Evolutionary conservation across 2,888 invertebrate genomes (phyloP).

Genomic region (Villa cingulata): DNA sequence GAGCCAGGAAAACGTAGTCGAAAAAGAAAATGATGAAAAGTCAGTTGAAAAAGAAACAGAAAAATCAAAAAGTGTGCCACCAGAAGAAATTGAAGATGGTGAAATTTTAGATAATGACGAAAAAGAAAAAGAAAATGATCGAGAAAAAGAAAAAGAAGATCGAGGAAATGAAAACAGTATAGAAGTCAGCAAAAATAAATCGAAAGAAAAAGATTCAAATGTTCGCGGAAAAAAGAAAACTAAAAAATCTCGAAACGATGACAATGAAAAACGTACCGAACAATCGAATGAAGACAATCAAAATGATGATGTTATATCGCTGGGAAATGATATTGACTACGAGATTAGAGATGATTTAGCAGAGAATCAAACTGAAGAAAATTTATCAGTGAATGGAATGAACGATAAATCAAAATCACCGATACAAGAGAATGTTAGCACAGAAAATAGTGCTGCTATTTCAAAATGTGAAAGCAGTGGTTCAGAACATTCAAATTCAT

Average conservation of each 20-base stretch:
- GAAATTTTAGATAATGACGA: conserved; percentile 12
- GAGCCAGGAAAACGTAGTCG: neutral
- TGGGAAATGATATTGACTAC: conserved; percentile 30
- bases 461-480: neutral
- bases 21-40: neutral
- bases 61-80: too few relatives aligned
- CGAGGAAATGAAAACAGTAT: conserved; percentile 38
- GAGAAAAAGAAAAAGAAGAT: conserved; percentile 35
- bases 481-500: too few relatives aligned
- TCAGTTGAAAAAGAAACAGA: neutral
- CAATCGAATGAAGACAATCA: conserved; percentile 26
- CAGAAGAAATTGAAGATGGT: conserved; percentile 7
- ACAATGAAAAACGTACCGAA: conserved; percentile 3
- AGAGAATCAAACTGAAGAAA: conserved; percentile 7
- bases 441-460: neutral
- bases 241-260: conserved; percentile 2
- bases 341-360: conserved; percentile 33
- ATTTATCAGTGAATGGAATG: conserved; percentile 3
- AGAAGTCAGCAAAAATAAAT: neutral
- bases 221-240: neutral
- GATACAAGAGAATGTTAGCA: neutral
- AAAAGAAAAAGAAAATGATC: conserved; percentile 15
- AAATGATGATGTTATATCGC: conserved; percentile 32
- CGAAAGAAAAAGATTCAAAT: neutral
- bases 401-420: conserved; percentile 3